Base-by-base conservation (phyloP, 2,113 vertebrate species). In the Anser cygnoides region DNA sequence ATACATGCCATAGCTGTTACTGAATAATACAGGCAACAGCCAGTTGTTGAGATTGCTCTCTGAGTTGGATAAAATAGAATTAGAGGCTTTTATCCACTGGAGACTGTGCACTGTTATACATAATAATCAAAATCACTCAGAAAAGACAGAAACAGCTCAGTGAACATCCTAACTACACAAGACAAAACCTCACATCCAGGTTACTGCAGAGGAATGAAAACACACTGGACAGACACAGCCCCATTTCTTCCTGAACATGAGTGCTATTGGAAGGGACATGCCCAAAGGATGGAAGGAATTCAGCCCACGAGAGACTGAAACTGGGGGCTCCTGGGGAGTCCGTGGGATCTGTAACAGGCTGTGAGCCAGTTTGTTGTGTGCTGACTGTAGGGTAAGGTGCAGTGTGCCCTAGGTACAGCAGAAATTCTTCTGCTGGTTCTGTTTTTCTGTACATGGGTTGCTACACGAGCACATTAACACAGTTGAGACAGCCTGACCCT, bases 31-130 rank as follows among this genome's bases (percentile, higher is more conserved):
- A 96, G 87, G 84, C 82, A 96, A 94, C 74, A 41, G 70, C 37
- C 90, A 88, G 72, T 86, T 89, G 79, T 85, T 83, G 63, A 93
- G 94, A 76, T 84, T 95, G 92, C 90, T 95, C 95, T 96, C 84
- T 46, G 84, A 97, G 97, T 95, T 95, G 93, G 92, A 95, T 96
- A 86, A 97, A 95, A 94, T 87, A 92, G 95, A 97, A 96, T 97
- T 96, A 95, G 80, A 94, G 92, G 79, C 28, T 94, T 93, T 96
- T 91, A 93, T 95, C 81, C 88, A 68, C 86, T 31, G 57, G 92
- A 74, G 68, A 94, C 75, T 54, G 13, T 17, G 39, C 14, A 4
- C 82, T 90, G 81, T 95, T 95, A 95, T 74, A 96, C 95, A 95
- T 94, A 96, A 94, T 90, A 91, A 96, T 85, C 68, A 91, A 90